Evolutionary conservation across 2,113 vertebrate genomes (phyloP).

Genomic region (Nestor notabilis): DNA sequence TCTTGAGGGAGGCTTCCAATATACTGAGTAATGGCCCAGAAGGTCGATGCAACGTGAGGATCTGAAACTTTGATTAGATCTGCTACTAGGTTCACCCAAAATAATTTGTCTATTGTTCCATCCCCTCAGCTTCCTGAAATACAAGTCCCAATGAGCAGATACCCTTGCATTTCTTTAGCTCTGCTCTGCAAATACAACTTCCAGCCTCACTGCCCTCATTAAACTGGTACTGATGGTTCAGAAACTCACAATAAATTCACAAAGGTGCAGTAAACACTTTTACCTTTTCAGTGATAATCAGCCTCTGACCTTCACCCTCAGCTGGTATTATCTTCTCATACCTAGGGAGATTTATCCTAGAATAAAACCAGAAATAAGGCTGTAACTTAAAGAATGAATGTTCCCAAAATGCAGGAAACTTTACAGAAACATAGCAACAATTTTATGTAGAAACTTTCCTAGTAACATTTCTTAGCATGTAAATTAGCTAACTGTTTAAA

Average conservation of each 20-base stretch:
- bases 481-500: background rate
- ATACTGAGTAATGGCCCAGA: background rate
- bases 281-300: slow-evolving; percentile 92
- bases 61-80: background rate
- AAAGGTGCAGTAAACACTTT: slow-evolving; percentile 28
- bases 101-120: background rate
- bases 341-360: slow-evolving; percentile 86
- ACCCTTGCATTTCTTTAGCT: background rate
- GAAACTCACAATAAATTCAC: background rate
- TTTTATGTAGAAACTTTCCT: background rate
- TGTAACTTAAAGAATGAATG: background rate
- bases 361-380: slow-evolving; percentile 40
- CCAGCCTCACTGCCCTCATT: background rate
- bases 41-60: background rate
- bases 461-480: background rate
- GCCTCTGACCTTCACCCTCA: slow-evolving; percentile 82
- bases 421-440: background rate
- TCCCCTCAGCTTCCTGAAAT: background rate
- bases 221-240: background rate
- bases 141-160: background rate
- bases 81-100: background rate
- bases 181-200: background rate
- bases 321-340: slow-evolving; percentile 85
- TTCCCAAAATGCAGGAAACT: background rate
- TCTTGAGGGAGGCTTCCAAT: background rate